Evolutionary conservation across 2,113 vertebrate genomes (phyloP), one percentile per base, ranked within the genome.

Genomic region (Natator depressus): DNA sequence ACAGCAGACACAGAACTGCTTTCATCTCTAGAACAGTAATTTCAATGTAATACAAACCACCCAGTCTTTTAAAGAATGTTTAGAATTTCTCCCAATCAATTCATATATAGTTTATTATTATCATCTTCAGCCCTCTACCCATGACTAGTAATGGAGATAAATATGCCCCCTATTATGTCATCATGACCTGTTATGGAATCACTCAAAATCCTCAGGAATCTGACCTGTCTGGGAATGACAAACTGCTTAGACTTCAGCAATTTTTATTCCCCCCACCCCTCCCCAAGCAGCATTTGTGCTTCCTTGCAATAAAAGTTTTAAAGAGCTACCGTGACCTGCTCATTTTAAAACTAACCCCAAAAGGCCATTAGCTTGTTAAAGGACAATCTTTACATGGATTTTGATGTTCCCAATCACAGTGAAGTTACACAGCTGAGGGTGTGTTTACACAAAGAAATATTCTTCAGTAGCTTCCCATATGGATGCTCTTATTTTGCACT

Each of bases 201-300:
- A 95, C 93, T n/a, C 62, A 55, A 86, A 25, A 80, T 93, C 93
- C 78, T 91, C 89, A 93, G 84, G 85, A 96, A 95, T 97, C 91
- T 86, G 38, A 59, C 57, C 27, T 59, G 17, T 80, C 93, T 92
- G 96, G 93, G 95, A 96, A 97, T 57, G 90, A 85, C 82, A 89
- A 94, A 79, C 95, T 96, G 94, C 94, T 96, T 65, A 80, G 89
- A 87, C 87, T 97, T 94, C 95, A 95, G 94, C 82, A 82, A 92
- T 82, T 95, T 96, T 95, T 97, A 96, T 97, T 96, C 95, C 42
- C 42, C 5, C 42, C 5, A 5, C 9, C 47, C 7, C 47, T 9
- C 54, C 54, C 93, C 53, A 55, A 88, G 89, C 95, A 95, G 55
- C 84, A 85, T 65, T 89, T 94, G 84, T 76, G 46, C 62, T 96